Percentiles rank a stretch among this genome's conserved stretches.
These are phyloP conservation scores for Cosmopolites sordidus DNA, from an alignment of 2,888 invertebrate species.

Conservation along the genomic window DNA sequence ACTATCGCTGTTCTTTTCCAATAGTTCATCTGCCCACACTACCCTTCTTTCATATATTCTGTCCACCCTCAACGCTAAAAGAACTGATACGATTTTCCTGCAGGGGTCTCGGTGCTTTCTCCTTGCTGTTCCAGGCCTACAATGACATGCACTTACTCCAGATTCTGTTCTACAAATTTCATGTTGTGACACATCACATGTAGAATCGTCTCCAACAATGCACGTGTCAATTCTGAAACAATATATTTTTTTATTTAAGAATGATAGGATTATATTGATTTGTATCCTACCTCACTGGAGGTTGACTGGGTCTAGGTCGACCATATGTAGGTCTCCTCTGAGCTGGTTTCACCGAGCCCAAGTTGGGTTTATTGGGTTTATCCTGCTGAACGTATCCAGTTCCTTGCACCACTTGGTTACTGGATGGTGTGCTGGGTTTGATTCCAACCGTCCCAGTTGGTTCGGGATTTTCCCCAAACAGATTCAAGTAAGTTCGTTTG, in stretches of 20 bases:
- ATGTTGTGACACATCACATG: conserved; percentile 82
- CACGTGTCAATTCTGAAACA: conserved; percentile 77
- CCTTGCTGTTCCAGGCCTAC: conserved; percentile 72
- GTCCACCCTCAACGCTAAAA: conserved; percentile 77
- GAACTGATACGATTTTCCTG: conserved; percentile 70
- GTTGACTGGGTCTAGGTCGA: conserved; percentile 54
- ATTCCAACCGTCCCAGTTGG: conserved; percentile 41
- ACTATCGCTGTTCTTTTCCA: conserved; percentile 72
- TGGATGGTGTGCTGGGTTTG: conserved; percentile 43
- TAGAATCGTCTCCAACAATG: conserved; percentile 88
- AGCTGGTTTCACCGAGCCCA: conserved; percentile 43
- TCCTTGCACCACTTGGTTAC: conserved; percentile 47
- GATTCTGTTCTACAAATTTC: conserved; percentile 84
- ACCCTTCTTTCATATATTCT: conserved; percentile 75
- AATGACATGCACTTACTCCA: conserved; percentile 84
- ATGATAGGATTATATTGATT: neutral
- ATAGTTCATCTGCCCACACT: conserved; percentile 70
- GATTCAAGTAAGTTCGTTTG: conserved; percentile 80
- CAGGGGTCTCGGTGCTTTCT: conserved; percentile 73
- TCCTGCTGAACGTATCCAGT: conserved; percentile 63
- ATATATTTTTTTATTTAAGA: too few species aligned
- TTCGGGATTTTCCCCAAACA: conserved; percentile 62
- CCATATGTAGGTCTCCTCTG: conserved; percentile 55
- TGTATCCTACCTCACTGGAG: conserved; percentile 58
- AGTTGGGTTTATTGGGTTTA: conserved; percentile 40